Base-by-base conservation (phyloP, 2,113 vertebrate genomes). In the Empidonax traillii region DNA sequence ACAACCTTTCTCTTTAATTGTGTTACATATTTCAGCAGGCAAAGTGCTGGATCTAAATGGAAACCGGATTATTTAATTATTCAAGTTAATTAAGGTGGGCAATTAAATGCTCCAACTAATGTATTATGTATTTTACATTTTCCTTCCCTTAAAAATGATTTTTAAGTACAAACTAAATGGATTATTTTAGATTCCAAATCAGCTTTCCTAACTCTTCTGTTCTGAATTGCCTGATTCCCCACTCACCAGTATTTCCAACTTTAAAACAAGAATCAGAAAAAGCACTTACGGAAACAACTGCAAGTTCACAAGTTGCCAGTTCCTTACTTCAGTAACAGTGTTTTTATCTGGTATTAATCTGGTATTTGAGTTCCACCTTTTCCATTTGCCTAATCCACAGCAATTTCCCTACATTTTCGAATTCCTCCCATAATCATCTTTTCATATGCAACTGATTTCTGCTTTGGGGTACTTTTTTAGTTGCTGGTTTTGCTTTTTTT, bases 61-160 rank as follows among this genome's bases (percentile, higher is more conserved):
- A 47, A 84, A 11, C n/a, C 0, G 7, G 72, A 71, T 93, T 94
- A 86, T 87, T 96, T 90, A 68, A 90, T 96, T 91, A 94, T 91
- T 91, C 81, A 69, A 80, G 47, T 81, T 95, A 94, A 94, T 96
- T 96, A 90, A 90, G 76, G 71, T 23, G 12, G 44, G 10, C 78
- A 95, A 96, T 96, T 88, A 95, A 88, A 85, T 67, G n/a, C 53
- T 69, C 23, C 47, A 51, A 10, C 35, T 80, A 55, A 88, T 77
- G 46, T 59, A 73, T 67, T 80, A 59, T 5, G n/a, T 49, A 63
- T 89, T 87, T 77, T 91, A 86, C 51, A 71, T 74, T 95, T 93
- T 90, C 47, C 59, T 96, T 90, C 82, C 63, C 80, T 71, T 80
- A 63, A 28, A 66, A 89, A 59, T 83, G 67, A 43, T 67, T 91